Percentiles rank a stretch among this genome's conserved stretches.
phyloP scores from a whole-genome alignment of 1,140 invertebrate genomes.

The Zaprionus vittiger region DNA sequence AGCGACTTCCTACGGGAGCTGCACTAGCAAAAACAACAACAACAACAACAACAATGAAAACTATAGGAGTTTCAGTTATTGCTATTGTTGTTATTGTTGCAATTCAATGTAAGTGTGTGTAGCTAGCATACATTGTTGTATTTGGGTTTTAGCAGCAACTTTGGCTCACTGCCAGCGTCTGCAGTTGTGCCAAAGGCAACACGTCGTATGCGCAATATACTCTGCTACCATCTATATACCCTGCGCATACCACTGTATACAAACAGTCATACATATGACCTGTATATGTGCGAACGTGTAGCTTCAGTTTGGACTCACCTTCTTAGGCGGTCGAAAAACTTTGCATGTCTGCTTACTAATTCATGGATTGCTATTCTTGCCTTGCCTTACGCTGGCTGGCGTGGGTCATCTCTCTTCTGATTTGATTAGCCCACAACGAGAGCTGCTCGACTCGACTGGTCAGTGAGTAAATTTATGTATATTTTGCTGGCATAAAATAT shows the following conservation, averaged over 20 bases:
- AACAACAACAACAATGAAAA: conserved; percentile 29
- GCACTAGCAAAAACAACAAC: conserved; percentile 33
- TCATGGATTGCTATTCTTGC: conserved; percentile 49
- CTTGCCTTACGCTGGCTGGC: conserved; percentile 1
- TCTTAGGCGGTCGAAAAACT: conserved; percentile 46
- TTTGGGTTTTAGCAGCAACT: conserved; percentile 39
- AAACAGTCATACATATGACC: background rate
- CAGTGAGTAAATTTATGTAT: conserved; percentile 74
- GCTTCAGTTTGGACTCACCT: conserved; percentile 30
- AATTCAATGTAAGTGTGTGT: conserved; percentile 6
- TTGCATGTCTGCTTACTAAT: conserved; percentile 74
- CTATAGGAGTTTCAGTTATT: conserved; percentile 34
- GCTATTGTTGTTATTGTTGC: conserved; percentile 31
- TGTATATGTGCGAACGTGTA: conserved; percentile 21
- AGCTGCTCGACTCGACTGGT: conserved; percentile 22
- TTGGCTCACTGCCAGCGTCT: conserved; percentile 55
- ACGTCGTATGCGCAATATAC: conserved; percentile 60
- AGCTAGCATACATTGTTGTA: conserved; percentile 27
- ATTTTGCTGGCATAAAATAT: conserved; percentile 78
- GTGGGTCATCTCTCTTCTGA: conserved; percentile 64
- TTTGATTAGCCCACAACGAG: conserved; percentile 67
- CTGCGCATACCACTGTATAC: conserved; percentile 36
- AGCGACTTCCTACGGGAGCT: conserved; percentile 66
- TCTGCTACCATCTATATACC: conserved; percentile 42
- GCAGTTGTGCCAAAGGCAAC: conserved; percentile 27